These are phyloP conservation scores for Stenodera caucasica DNA, from an alignment of 2,888 invertebrate genomes.

Conservation along the genomic window DNA sequence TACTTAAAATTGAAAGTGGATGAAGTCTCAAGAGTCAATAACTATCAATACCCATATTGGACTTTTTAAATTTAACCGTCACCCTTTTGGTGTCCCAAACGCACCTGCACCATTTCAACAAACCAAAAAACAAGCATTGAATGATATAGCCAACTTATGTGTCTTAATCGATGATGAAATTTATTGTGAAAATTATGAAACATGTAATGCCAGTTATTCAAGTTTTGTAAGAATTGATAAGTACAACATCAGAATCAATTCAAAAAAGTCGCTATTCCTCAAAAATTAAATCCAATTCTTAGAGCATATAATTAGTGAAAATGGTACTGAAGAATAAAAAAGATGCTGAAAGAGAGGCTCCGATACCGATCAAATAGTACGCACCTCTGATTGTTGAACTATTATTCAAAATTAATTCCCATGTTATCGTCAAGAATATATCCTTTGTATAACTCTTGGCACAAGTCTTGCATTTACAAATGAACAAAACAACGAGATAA, in stretches of 20 bases:
- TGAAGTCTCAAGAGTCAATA: too few relatives aligned
- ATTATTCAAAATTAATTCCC: too few relatives aligned
- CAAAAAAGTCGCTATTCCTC: conserved; percentile 9
- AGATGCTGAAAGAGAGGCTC: neutral
- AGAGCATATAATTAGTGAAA: conserved; percentile 15
- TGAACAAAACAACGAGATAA: neutral
- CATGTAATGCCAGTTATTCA: conserved; percentile 11
- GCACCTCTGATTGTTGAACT: too few relatives aligned
- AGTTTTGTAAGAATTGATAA: conserved; percentile 7
- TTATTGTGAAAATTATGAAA: too few relatives aligned
- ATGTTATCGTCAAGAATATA: neutral
- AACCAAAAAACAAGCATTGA: neutral
- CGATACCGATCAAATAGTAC: too few relatives aligned
- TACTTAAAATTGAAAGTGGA: too few relatives aligned
- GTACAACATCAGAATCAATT: conserved; percentile 15
- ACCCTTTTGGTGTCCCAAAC: conserved; percentile 22
- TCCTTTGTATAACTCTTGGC: neutral
- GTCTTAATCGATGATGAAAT: too few relatives aligned
- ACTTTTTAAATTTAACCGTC: conserved; percentile 22
- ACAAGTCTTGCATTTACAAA: neutral
- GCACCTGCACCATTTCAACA: conserved; percentile 22
- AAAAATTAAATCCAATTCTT: conserved; percentile 12
- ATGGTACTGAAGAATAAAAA: conserved; percentile 14
- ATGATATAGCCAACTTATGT: neutral
- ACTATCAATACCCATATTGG: too few relatives aligned